These are phyloP conservation scores for Philhelius pedissequus DNA, from an alignment of 2,888 invertebrate species.

Conservation along the genomic window DNA sequence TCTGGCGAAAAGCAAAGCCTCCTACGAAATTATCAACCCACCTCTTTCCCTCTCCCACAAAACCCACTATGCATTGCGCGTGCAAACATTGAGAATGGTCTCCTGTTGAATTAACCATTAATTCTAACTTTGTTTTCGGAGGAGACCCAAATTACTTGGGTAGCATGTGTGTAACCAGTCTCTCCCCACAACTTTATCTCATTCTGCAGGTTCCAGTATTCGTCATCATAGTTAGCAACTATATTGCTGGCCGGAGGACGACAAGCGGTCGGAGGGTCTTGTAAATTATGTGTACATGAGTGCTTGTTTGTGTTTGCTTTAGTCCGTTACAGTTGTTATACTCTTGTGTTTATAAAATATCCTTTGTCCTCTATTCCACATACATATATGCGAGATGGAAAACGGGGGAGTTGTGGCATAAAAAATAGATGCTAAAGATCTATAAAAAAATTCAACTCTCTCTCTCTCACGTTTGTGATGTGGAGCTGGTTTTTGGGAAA, in stretches of 20 bases:
- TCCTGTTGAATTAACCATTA: conserved; percentile 69
- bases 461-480: too few species aligned
- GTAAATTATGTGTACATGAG: conserved; percentile 64
- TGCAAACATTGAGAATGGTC: conserved; percentile 22
- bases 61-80: neutral
- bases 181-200: neutral
- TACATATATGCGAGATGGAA: too few species aligned
- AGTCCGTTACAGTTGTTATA: conserved; percentile 4
- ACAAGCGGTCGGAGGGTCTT: conserved; percentile 14
- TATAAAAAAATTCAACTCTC: conserved; percentile 47
- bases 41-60: neutral
- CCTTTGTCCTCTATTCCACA: conserved; percentile 22
- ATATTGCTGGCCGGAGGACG: neutral
- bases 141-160: conserved; percentile 40
- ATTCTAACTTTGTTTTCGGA: conserved; percentile 50
- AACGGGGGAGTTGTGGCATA: neutral
- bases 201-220: neutral
- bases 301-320: conserved; percentile 63
- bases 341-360: conserved; percentile 11
- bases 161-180: conserved; percentile 57
- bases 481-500: conserved; percentile 18
- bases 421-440: conserved; percentile 42
- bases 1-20: conserved; percentile 26
- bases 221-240: neutral
- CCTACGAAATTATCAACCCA: neutral